Conservation (phyloP, 2,888 invertebrate genomes). For the Agrypnus murinus region DNA sequence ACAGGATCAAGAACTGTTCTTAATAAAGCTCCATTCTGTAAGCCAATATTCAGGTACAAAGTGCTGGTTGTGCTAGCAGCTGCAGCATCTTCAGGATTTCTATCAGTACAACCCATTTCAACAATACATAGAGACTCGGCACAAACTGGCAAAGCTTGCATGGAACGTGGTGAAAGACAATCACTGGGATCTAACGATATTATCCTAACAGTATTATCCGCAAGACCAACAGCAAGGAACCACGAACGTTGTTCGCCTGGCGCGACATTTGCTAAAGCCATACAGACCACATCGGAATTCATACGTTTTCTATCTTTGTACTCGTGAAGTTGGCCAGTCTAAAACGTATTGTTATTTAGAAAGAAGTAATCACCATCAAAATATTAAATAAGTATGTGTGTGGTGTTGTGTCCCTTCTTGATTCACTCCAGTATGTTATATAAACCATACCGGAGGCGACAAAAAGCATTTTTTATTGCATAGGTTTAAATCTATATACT, state of each 20-base stretch:
- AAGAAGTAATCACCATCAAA: no score
- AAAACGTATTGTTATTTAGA: constrained; percentile 66
- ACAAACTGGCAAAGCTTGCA: constrained; percentile 96
- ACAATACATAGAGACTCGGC: constrained; percentile 98
- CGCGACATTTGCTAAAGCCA: constrained; percentile 97
- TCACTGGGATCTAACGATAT: constrained; percentile 98
- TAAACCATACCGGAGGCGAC: constrained; percentile 68
- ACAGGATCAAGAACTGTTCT: constrained; percentile 96
- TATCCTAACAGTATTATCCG: constrained; percentile 97
- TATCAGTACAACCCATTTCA: constrained; percentile 87
- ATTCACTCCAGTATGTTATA: constrained; percentile 69
- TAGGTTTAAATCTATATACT: constrained; percentile 56
- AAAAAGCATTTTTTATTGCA: constrained; percentile 66
- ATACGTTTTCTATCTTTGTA: constrained; percentile 98
- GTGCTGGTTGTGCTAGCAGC: constrained; percentile 82
- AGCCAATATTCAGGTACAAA: constrained; percentile 95
- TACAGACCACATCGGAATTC: constrained; percentile 97
- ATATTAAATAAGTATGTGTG: constrained; percentile 28
- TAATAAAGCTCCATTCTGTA: constrained; percentile 96
- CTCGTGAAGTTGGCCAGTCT: constrained; percentile 98
- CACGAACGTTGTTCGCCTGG: constrained; percentile 95
- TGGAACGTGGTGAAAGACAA: constrained; percentile 94
- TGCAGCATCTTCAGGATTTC: constrained; percentile 75
- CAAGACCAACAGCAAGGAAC: constrained; percentile 96
- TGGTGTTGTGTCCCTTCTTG: constrained; percentile 62